phyloP scores from a whole-genome alignment of 2,113 vertebrate genomes.

The Planiliza haematocheilus region DNA sequence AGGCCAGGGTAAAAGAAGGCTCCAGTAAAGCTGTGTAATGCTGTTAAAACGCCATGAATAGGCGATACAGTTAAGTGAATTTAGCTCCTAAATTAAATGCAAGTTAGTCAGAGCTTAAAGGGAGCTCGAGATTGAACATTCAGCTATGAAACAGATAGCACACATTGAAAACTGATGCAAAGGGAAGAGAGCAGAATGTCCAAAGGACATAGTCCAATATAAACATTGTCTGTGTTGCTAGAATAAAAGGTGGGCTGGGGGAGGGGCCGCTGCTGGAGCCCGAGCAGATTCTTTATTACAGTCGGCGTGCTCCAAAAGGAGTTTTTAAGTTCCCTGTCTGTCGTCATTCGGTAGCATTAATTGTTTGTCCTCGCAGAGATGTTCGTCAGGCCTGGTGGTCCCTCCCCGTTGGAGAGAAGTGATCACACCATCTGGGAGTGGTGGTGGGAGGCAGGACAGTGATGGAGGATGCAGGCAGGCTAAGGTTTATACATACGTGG shows the following conservation, averaged over 20 bases:
- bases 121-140: slow-evolving; percentile 9
- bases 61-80: slow-evolving; percentile 52
- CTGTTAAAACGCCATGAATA: slow-evolving; percentile 49
- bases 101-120: slow-evolving; percentile 41
- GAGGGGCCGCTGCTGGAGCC: slow-evolving; percentile 30
- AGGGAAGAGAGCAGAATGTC: slow-evolving; percentile 36
- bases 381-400: neutral
- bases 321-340: slow-evolving; percentile 39
- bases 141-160: slow-evolving; percentile 40
- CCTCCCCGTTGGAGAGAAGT: neutral
- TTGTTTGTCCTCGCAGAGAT: slow-evolving; percentile 27
- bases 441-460: slow-evolving; percentile 42
- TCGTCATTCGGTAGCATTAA: slow-evolving; percentile 34
- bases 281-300: slow-evolving; percentile 51
- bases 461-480: slow-evolving; percentile 49
- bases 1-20: slow-evolving; percentile 33
- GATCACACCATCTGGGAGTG: slow-evolving; percentile 5
- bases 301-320: slow-evolving; percentile 15
- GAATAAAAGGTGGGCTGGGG: slow-evolving; percentile 58
- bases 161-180: slow-evolving; percentile 52
- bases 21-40: slow-evolving; percentile 33
- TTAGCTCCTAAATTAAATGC: slow-evolving; percentile 49
- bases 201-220: slow-evolving; percentile 53
- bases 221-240: slow-evolving; percentile 64
- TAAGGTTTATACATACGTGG: slow-evolving; percentile 42